Evolutionary conservation across 2,797 vertebrate genomes (phyloP).

Genomic region (Brotula barbata): DNA sequence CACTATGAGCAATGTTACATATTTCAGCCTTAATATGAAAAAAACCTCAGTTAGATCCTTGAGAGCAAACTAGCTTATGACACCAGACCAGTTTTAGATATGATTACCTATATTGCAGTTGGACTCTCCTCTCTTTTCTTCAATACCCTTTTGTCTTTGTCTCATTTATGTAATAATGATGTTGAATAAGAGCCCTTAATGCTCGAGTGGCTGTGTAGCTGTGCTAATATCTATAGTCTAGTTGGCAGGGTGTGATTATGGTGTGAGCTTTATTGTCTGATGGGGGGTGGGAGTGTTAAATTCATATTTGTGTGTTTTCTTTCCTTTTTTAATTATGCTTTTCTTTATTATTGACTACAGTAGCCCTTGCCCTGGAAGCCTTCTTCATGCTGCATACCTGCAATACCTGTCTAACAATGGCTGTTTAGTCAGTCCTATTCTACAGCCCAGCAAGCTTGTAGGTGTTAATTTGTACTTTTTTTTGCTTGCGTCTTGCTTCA

Average conservation of each 20-base stretch:
- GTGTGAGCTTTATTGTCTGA: not conserved
- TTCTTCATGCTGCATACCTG: not conserved
- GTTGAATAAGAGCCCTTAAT: conserved; percentile 18
- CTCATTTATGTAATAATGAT: conserved; percentile 14
- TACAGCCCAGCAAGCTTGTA: not conserved
- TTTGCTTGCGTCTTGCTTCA: not conserved
- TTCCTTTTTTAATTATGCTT: not conserved
- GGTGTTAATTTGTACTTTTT: not conserved
- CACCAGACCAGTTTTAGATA: not conserved
- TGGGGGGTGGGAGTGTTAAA: not conserved
- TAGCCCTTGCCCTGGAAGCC: conserved; percentile 17
- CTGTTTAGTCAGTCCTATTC: conserved; percentile 24
- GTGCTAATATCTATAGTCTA: conserved; percentile 10
- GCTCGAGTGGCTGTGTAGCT: conserved; percentile 24
- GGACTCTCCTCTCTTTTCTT: not conserved
- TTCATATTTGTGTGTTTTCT: conserved; percentile 1
- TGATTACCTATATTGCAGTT: too few species aligned
- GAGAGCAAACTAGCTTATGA: too few species aligned
- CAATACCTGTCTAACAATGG: conserved; percentile 4
- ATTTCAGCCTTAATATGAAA: too few species aligned
- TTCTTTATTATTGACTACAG: conserved; percentile 5
- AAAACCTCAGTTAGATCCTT: too few species aligned
- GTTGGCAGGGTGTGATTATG: conserved; percentile 11
- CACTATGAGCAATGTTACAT: too few species aligned
- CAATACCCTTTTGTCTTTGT: conserved; percentile 8